Conservation (phyloP, 2,888 invertebrate species). For the Conchocele bisecta region DNA sequence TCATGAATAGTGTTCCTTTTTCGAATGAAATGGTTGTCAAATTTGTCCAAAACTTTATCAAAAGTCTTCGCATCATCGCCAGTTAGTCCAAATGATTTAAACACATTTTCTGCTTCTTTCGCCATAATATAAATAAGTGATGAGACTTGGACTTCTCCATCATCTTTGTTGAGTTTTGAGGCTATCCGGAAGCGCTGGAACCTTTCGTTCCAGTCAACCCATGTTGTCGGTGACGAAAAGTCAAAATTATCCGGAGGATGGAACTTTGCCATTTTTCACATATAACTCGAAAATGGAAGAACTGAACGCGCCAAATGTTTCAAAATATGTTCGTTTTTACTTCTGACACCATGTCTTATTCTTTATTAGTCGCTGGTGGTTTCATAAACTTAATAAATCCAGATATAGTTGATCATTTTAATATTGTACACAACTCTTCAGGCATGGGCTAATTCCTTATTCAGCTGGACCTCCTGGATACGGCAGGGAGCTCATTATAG, state of each 20-base stretch:
- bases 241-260: slow-evolving; percentile 20
- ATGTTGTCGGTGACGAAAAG: slow-evolving; percentile 27
- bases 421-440: too few relatives aligned
- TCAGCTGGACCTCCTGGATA: too few relatives aligned
- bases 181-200: slow-evolving; percentile 40
- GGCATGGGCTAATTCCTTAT: too few relatives aligned
- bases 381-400: too few relatives aligned
- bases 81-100: slow-evolving; percentile 29
- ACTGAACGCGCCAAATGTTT: too few relatives aligned
- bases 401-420: too few relatives aligned
- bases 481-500: too few relatives aligned
- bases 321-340: too few relatives aligned
- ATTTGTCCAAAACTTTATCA: slow-evolving; percentile 30
- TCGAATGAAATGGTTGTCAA: slow-evolving; percentile 38
- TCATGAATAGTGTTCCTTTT: slow-evolving; percentile 45
- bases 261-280: slow-evolving; percentile 9
- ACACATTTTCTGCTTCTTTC: slow-evolving; percentile 40
- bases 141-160: slow-evolving; percentile 33
- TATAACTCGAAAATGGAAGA: too few relatives aligned
- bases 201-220: slow-evolving; percentile 50
- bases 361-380: too few relatives aligned
- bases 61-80: slow-evolving; percentile 21
- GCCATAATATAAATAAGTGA: slow-evolving; percentile 47
- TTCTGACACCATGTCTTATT: too few relatives aligned
- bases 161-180: slow-evolving; percentile 45